Percentiles rank a stretch among this genome's conserved stretches.
Conservation (phyloP, 2,113 vertebrate genomes). For the Triplophysa dalaica region DNA sequence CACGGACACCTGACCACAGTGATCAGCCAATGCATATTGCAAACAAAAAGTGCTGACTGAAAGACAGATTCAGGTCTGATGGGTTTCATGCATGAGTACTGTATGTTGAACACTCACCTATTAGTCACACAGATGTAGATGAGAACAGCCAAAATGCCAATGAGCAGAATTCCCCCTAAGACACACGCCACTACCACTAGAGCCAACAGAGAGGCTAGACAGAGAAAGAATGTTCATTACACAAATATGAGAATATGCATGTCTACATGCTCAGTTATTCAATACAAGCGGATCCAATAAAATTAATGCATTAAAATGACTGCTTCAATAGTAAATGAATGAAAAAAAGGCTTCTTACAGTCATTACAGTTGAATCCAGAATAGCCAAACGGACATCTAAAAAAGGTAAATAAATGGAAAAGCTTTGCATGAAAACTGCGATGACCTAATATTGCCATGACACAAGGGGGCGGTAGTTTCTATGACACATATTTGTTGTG, state of each 20-base stretch:
- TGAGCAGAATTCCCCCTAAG: constrained; percentile 69
- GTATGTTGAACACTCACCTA: constrained; percentile 59
- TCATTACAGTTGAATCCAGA: constrained; percentile 76
- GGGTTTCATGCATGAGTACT: too few species aligned
- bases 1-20: too few species aligned
- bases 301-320: neutral
- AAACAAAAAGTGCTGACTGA: too few species aligned
- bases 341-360: constrained; percentile 63
- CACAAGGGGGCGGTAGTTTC: constrained; percentile 55
- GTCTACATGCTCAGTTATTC: neutral
- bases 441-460: constrained; percentile 7
- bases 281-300: neutral
- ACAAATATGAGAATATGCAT: neutral
- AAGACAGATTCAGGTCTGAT: too few species aligned
- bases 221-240: constrained; percentile 22
- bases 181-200: constrained; percentile 75
- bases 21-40: too few species aligned
- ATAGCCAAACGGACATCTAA: constrained; percentile 73
- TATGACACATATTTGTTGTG: neutral
- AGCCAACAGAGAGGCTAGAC: constrained; percentile 69
- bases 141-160: constrained; percentile 63
- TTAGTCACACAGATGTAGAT: constrained; percentile 48
- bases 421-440: too few species aligned
- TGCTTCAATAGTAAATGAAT: neutral
- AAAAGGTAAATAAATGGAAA: constrained; percentile 1